Conservation (phyloP, 2,888 invertebrate species). For the Zaprionus obscuricornis region DNA sequence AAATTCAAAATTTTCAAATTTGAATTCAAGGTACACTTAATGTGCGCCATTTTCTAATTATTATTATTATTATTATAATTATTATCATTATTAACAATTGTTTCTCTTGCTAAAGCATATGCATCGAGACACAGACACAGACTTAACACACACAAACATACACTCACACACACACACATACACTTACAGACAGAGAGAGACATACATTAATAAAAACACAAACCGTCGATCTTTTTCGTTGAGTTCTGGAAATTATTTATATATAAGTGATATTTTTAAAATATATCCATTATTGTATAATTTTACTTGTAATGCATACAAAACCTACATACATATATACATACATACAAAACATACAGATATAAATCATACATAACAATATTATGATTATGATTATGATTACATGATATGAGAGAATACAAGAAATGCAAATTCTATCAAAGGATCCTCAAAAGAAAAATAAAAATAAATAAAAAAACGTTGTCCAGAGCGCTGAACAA, state of each 20-base stretch:
- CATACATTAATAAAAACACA: conserved; percentile 29
- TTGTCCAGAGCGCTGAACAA: conserved; percentile 55
- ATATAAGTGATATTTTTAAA: conserved; percentile 79
- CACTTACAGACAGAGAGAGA: conserved; percentile 5
- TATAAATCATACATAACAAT: conserved; percentile 68
- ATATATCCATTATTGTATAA: conserved; percentile 74
- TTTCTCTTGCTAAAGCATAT: conserved; percentile 50
- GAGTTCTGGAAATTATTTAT: conserved; percentile 81
- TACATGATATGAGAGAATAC: conserved; percentile 53
- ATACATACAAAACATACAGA: conserved; percentile 44
- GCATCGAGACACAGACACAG: conserved; percentile 35
- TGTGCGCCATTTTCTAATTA: not conserved
- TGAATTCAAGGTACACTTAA: not conserved
- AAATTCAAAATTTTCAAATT: no score
- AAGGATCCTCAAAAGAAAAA: conserved; percentile 51
- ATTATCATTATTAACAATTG: conserved; percentile 47
- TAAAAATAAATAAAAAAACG: conserved; percentile 5
- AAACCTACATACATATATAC: conserved; percentile 17
- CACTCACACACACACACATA: conserved; percentile 12
- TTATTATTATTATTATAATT: conserved; percentile 40
- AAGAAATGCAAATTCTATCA: conserved; percentile 58
- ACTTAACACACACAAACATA: conserved; percentile 20
- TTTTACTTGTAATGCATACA: conserved; percentile 66
- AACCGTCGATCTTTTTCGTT: conserved; percentile 63
- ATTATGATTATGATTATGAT: conserved; percentile 41